Evolutionary conservation across 1,140 invertebrate genomes (phyloP), one percentile per base, ranked within the genome.

Genomic region (Drosophila sproati): DNA sequence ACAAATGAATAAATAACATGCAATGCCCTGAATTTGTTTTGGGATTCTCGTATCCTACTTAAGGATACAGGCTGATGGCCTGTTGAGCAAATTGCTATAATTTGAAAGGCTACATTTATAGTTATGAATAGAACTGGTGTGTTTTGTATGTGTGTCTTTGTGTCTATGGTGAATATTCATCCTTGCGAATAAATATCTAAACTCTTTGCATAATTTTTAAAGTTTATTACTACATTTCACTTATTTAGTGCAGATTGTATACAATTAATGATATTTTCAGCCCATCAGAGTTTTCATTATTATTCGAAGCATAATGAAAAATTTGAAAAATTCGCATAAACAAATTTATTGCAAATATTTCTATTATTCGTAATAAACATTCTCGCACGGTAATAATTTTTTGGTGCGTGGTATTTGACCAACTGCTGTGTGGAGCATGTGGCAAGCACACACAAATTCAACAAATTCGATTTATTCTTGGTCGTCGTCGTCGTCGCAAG

Each of bases 351-450:
- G 67, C 73, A 73, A 20, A 20, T 57, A 71, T 63, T 71, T 47
- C 41, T 68, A 34, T 68, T 79, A 63, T 69, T 57, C 68, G 62
- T 73, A 85, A 88, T 88, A 87, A 87, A 87, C 83, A 87, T 80
- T 88, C 79, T 88, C 62, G 57, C 69, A 67, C 72, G 74, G 63
- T 60, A 32, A 88, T 78, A 78, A 68, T 78, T 72, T 63, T 73
- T 29, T 50, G 41, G 63, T 60, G 45, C 61, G 50, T 34, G 59
- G 61, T 72, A 57, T 60, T 62, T 77, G 62, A 73, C 66, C 78
- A 67, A 86, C 80, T 86, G 77, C 85, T 86, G 82, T 55, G 78
- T 76, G 62, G 10, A 57, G 72, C 60, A 70, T 87, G 83, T 82
- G 82, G 82, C 73, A 87, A 34, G 47, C 47, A 28, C 51, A 52